Percentiles rank a stretch among this genome's conserved stretches.
These are phyloP conservation scores for Leptodactylus fallax DNA, from an alignment of 2,797 vertebrate species.

Conservation along the genomic window DNA sequence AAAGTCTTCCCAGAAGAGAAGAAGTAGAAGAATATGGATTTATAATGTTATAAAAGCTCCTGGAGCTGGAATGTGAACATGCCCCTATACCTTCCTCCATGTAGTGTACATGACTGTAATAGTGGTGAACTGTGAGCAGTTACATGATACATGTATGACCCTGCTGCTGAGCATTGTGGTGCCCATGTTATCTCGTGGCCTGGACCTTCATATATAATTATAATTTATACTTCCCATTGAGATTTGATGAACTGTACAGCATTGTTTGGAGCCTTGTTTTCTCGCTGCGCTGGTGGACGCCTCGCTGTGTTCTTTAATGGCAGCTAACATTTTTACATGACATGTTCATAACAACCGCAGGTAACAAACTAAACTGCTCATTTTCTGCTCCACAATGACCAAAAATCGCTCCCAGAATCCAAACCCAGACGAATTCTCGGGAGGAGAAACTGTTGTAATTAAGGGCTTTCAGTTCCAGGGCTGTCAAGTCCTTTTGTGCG, in stretches of 20 bases:
- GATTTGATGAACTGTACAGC: not conserved
- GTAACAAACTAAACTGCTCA: slow-evolving; percentile 25
- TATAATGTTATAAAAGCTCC: too few relatives aligned
- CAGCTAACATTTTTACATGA: slow-evolving; percentile 7
- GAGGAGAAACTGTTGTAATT: slow-evolving; percentile 76
- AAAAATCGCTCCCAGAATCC: slow-evolving; percentile 37
- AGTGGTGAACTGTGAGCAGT: too few relatives aligned
- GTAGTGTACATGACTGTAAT: too few relatives aligned
- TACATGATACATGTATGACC: not conserved
- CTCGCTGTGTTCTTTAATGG: not conserved
- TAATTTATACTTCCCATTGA: not conserved
- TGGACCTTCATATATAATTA: not conserved
- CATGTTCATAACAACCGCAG: slow-evolving; percentile 23
- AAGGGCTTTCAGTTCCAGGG: slow-evolving; percentile 75
- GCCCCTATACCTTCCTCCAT: too few relatives aligned
- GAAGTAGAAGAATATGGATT: too few relatives aligned
- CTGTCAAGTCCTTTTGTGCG: slow-evolving; percentile 76
- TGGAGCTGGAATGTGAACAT: too few relatives aligned
- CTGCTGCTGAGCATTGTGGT: not conserved
- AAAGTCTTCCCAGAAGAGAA: too few relatives aligned
- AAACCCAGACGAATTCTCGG: slow-evolving; percentile 8
- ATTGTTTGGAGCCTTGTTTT: not conserved
- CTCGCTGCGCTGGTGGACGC: not conserved
- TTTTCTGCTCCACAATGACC: slow-evolving; percentile 66
- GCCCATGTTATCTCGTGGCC: not conserved